Percentiles rank a stretch among this genome's conserved stretches.
phyloP scores from a whole-genome alignment of 1,140 invertebrate species.

The Ctenoplectra terminalis region DNA sequence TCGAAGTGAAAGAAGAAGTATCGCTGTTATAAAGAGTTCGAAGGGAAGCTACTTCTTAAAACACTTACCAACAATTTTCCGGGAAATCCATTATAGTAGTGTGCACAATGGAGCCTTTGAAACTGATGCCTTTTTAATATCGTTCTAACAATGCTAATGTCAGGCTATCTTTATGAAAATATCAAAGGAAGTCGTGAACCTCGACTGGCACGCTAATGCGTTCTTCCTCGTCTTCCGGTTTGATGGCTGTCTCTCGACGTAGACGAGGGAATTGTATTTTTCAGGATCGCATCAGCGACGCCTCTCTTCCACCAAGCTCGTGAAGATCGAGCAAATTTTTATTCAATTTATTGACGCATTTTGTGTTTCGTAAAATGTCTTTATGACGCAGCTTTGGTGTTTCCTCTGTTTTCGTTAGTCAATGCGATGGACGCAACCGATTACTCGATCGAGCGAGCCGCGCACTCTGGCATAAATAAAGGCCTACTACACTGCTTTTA shows the following conservation, averaged over 20 bases:
- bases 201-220: neutral
- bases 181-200: neutral
- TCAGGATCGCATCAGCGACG: neutral
- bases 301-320: neutral
- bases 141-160: neutral
- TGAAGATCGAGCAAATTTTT: conserved; percentile 2
- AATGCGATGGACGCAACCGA: conserved; percentile 6
- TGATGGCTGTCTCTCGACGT: neutral
- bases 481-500: neutral
- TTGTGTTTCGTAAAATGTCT: neutral
- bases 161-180: neutral
- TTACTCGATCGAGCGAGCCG: conserved; percentile 16
- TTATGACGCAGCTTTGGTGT: neutral
- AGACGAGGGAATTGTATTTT: neutral
- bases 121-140: conserved; percentile 4
- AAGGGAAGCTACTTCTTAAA: neutral
- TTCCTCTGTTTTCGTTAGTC: neutral
- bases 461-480: conserved; percentile 26
- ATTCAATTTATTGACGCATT: neutral
- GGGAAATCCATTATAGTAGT: neutral
- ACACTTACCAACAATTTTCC: neutral
- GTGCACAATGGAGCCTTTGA: neutral
- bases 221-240: neutral
- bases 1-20: neutral
- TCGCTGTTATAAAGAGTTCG: neutral